These are phyloP conservation scores for Illadopsis cleaveri DNA, from an alignment of 2,113 vertebrate species.

Conservation along the genomic window DNA sequence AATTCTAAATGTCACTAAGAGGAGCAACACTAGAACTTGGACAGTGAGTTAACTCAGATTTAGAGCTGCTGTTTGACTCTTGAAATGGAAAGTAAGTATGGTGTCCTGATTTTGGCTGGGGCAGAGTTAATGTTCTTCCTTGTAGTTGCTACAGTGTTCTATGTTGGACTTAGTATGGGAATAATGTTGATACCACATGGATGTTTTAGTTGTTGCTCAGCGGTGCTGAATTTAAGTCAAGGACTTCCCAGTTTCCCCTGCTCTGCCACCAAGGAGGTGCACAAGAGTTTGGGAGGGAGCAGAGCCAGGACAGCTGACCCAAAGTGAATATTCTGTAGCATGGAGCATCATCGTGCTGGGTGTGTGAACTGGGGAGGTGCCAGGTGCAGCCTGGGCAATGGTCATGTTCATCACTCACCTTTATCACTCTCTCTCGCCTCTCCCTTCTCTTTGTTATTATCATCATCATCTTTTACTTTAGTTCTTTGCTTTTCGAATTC, in stretches of 20 bases:
- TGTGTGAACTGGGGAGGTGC: neutral
- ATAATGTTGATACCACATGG: neutral
- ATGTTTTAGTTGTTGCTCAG: neutral
- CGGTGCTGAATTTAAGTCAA: neutral
- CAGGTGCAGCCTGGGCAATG: neutral
- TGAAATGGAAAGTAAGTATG: neutral
- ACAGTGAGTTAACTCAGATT: neutral
- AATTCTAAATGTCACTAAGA: neutral
- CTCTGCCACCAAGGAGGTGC: neutral
- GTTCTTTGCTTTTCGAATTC: neutral
- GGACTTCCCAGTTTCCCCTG: neutral
- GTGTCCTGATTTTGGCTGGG: neutral
- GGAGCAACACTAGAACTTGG: neutral
- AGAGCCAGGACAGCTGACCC: neutral
- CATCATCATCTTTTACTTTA: neutral
- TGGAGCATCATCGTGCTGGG: fast-evolving
- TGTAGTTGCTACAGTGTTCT: neutral
- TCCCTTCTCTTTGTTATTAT: neutral
- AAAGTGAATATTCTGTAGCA: fast-evolving
- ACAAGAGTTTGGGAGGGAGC: neutral
- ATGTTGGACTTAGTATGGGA: neutral
- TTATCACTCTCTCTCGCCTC: neutral
- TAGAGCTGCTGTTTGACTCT: neutral
- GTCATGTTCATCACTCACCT: neutral
- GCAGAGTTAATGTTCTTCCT: neutral